Percentiles rank a stretch among this genome's conserved stretches.
These are phyloP conservation scores for Coleophora deauratella DNA, from an alignment of 2,888 invertebrate species.

Conservation along the genomic window DNA sequence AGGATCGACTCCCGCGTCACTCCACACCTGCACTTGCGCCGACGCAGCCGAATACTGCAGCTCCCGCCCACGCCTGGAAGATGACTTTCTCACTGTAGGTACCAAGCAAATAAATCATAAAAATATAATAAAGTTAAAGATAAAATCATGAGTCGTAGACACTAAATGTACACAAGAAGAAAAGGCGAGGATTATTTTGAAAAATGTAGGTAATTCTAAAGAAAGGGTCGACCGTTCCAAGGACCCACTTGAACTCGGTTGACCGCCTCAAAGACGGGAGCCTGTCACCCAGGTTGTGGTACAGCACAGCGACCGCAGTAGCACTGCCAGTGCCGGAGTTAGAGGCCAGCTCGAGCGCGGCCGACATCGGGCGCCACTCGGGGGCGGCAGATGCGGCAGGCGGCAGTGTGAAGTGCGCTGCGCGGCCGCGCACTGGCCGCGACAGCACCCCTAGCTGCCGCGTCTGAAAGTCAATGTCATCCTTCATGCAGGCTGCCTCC, in stretches of 20 bases:
- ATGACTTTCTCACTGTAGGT: no score
- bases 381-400: slow-evolving; percentile 24
- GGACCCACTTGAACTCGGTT: slow-evolving; percentile 75
- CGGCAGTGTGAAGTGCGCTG: slow-evolving; percentile 48
- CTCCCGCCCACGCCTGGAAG: slow-evolving; percentile 38
- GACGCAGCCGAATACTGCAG: slow-evolving; percentile 79
- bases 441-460: slow-evolving; percentile 48
- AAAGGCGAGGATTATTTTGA: no score
- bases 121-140: no score
- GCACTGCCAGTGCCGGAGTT: slow-evolving; percentile 41
- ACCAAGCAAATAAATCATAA: no score
- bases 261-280: slow-evolving; percentile 75
- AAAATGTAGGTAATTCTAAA: no score
- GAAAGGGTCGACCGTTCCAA: no score
- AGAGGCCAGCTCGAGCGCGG: slow-evolving; percentile 47
- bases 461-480: slow-evolving; percentile 34
- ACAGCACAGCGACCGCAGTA: slow-evolving; percentile 71
- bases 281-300: slow-evolving; percentile 76
- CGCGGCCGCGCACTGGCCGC: slow-evolving; percentile 39
- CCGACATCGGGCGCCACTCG: slow-evolving; percentile 52
- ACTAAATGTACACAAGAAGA: no score
- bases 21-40: slow-evolving; percentile 56
- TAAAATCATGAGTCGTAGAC: no score
- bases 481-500: slow-evolving; percentile 49
- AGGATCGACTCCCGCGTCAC: slow-evolving; percentile 43